These are phyloP conservation scores for Caenorhabditis angaria DNA, from an alignment of 2,888 invertebrate species.

Conservation along the genomic window DNA sequence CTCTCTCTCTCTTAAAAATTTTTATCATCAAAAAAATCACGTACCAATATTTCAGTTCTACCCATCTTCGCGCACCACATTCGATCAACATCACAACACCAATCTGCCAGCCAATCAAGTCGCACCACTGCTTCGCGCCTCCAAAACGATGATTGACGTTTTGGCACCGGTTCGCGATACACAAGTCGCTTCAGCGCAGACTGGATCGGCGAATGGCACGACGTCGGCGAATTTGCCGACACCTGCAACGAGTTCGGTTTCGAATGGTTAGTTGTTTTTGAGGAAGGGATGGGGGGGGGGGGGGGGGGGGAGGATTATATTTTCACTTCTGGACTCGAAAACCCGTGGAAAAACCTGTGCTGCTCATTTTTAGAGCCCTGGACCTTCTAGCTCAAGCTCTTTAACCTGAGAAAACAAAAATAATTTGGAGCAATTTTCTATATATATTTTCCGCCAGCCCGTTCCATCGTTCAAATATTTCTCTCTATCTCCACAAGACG, in stretches of 20 bases:
- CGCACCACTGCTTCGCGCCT: constrained; percentile 40
- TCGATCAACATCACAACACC: background rate
- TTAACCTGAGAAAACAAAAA: no score
- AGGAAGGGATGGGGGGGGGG: constrained; percentile 6
- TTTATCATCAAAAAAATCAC: background rate
- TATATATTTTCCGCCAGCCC: no score
- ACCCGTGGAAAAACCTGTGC: no score
- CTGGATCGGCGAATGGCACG: constrained; percentile 21
- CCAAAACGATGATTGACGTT: constrained; percentile 63
- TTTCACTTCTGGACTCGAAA: no score
- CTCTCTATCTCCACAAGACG: background rate
- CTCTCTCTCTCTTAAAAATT: background rate
- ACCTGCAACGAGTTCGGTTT: constrained; percentile 26
- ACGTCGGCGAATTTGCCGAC: constrained; percentile 1
- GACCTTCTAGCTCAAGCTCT: no score
- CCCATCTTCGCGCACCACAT: no score
- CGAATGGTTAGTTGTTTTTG: constrained; percentile 31
- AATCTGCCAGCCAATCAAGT: background rate
- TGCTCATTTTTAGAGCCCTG: no score
- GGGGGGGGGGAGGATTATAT: constrained; percentile 7
- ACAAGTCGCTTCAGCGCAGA: constrained; percentile 35
- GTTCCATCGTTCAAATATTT: constrained; percentile 18
- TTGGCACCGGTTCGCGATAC: constrained; percentile 52
- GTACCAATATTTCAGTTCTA: constrained; percentile 1
- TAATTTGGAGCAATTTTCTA: no score